Evolutionary conservation across 2,888 invertebrate species (phyloP).

Genomic region (Bellardia bayeri): DNA sequence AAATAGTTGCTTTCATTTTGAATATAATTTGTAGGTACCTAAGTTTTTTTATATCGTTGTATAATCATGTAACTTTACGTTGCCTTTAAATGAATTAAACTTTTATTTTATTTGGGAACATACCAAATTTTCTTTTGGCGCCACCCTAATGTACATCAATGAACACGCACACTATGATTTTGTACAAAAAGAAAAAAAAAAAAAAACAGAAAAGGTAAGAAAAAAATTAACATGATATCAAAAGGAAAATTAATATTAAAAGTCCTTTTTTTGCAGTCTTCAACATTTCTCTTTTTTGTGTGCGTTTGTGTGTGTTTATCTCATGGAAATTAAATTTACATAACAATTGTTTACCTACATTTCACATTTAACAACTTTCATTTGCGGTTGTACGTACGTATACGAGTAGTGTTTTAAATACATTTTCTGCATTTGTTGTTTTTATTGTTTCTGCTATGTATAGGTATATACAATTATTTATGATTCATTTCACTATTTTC

Average conservation of each 20-base stretch:
- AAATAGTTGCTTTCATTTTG: too few species aligned
- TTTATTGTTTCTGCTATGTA: not conserved
- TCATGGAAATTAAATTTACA: constrained; percentile 62
- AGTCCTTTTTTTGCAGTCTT: constrained; percentile 17
- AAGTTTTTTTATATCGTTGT: too few species aligned
- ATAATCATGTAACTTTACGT: too few species aligned
- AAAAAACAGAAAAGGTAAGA: not conserved
- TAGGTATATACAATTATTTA: not conserved
- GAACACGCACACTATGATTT: not conserved
- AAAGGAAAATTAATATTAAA: constrained; percentile 34
- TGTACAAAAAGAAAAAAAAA: constrained; percentile 10
- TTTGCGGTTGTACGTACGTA: not conserved
- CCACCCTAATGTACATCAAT: not conserved
- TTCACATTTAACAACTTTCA: constrained; percentile 33
- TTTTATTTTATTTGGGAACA: too few species aligned
- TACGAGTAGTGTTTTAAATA: not conserved
- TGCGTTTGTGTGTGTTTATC: not conserved
- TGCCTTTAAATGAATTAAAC: too few species aligned
- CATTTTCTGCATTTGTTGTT: not conserved
- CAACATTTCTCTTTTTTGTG: not conserved
- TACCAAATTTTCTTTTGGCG: too few species aligned
- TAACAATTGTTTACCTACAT: constrained; percentile 60
- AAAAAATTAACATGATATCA: not conserved
- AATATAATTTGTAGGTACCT: too few species aligned
- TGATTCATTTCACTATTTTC: constrained; percentile 1